phyloP scores from a whole-genome alignment of 2,888 invertebrate species.

The Caenorhabditis macrosperma region DNA sequence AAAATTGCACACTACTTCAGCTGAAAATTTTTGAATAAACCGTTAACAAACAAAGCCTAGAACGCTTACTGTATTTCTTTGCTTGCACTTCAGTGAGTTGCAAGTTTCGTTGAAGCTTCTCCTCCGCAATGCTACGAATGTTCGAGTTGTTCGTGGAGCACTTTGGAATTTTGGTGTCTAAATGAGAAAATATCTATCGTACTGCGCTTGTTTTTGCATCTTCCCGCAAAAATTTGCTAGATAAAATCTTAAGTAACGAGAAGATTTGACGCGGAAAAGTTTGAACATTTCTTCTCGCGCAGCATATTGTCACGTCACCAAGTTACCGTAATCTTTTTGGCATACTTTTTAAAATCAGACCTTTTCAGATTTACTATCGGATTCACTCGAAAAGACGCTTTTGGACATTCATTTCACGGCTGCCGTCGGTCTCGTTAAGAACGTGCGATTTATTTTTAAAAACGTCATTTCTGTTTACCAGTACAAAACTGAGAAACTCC shows the following conservation, averaged over 20 bases:
- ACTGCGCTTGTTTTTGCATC: not conserved
- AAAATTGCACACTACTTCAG: constrained; percentile 79
- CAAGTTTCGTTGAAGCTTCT: constrained; percentile 60
- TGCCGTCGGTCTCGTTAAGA: too few species aligned
- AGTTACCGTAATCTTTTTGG: not conserved
- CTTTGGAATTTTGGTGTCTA: constrained; percentile 66
- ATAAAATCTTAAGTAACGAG: not conserved
- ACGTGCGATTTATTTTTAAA: too few species aligned
- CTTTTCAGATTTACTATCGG: too few species aligned
- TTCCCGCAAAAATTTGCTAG: not conserved
- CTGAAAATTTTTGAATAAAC: constrained; percentile 71
- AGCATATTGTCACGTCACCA: not conserved
- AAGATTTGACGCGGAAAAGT: not conserved
- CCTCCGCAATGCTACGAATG: constrained; percentile 54
- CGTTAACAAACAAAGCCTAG: not conserved
- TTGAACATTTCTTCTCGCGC: not conserved
- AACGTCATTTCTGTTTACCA: too few species aligned
- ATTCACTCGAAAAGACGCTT: too few species aligned
- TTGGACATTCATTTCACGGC: too few species aligned
- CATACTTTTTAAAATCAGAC: not conserved
- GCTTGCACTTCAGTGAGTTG: constrained; percentile 64
- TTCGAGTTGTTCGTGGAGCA: constrained; percentile 63
- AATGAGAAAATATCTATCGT: constrained; percentile 27
- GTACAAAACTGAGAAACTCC: too few species aligned
- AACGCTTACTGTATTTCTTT: constrained; percentile 64